A percentile compares a stretch with the other conserved stretches of the same genome.
These are phyloP conservation scores for Stegophylla sp. DNA, from an alignment of 2,888 invertebrate genomes.

Conservation along the genomic window DNA sequence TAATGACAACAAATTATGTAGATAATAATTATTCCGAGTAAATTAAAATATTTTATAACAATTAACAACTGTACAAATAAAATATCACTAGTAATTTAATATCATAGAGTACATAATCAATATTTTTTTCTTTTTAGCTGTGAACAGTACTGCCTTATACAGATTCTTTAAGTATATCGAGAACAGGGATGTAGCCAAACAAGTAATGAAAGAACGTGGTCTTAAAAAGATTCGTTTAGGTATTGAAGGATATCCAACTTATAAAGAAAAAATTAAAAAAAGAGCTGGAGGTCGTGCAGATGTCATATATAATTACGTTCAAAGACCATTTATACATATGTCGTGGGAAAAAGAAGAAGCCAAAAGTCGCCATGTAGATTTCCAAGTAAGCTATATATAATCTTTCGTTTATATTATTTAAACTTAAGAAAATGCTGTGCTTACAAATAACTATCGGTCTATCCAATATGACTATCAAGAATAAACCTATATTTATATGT, in stretches of 20 bases:
- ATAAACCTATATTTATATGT: too few relatives aligned
- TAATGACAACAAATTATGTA: too few relatives aligned
- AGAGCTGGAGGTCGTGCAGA: conserved; percentile 94
- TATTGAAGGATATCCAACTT: conserved; percentile 98
- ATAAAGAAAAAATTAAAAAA: conserved; percentile 97
- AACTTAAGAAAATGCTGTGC: too few relatives aligned
- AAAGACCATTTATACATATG: conserved; percentile 98
- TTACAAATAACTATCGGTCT: too few relatives aligned
- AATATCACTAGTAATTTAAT: too few relatives aligned
- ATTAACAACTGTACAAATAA: too few relatives aligned
- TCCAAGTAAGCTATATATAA: conserved; percentile 66
- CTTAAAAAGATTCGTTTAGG: conserved; percentile 98
- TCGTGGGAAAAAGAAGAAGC: conserved; percentile 99
- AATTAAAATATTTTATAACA: too few relatives aligned
- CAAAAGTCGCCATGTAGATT: conserved; percentile 97
- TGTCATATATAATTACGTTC: conserved; percentile 99
- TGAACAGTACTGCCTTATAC: conserved; percentile 93
- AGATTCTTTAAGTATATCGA: conserved; percentile 99
- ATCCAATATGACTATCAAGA: too few relatives aligned
- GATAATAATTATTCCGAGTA: too few relatives aligned
- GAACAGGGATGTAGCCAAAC: conserved; percentile 98
- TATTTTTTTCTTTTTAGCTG: conserved; percentile 72
- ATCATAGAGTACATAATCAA: background rate
- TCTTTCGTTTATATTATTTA: conserved; percentile 4
- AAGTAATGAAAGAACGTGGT: conserved; percentile 97